These are phyloP conservation scores for Araneus ventricosus DNA, from an alignment of 1,140 invertebrate genomes.

Conservation along the genomic window DNA sequence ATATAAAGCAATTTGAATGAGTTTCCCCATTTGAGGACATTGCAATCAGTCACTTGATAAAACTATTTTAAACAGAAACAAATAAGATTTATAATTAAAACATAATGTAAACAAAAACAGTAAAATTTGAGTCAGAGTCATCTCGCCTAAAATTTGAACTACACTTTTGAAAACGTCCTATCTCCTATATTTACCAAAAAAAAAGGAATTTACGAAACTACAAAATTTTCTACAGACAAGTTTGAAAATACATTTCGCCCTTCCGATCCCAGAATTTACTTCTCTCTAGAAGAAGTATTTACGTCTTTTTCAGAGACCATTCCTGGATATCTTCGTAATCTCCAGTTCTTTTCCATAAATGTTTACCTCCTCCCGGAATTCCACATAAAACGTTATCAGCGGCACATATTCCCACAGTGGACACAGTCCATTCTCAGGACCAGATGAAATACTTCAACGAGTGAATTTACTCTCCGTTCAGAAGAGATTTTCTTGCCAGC, in stretches of 20 bases:
- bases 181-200: too few relatives aligned
- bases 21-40: too few relatives aligned
- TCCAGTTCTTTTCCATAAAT: slow-evolving; percentile 4
- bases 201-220: too few relatives aligned
- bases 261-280: neutral
- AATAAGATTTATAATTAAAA: too few relatives aligned
- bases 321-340: neutral
- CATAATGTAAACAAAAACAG: too few relatives aligned
- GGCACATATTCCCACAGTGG: slow-evolving; percentile 9
- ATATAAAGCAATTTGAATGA: too few relatives aligned
- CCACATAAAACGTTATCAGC: slow-evolving; percentile 38
- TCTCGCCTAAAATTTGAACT: too few relatives aligned
- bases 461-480: neutral
- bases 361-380: slow-evolving; percentile 14
- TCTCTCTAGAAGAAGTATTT: neutral
- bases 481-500: neutral
- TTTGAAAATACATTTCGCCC: neutral
- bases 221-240: neutral
- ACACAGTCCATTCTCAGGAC: slow-evolving; percentile 24
- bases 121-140: too few relatives aligned
- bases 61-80: too few relatives aligned
- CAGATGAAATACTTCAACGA: neutral
- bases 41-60: too few relatives aligned
- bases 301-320: neutral
- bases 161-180: too few relatives aligned